These are phyloP conservation scores for Drosophila diplacantha DNA, from an alignment of 2,888 invertebrate genomes.

Conservation along the genomic window DNA sequence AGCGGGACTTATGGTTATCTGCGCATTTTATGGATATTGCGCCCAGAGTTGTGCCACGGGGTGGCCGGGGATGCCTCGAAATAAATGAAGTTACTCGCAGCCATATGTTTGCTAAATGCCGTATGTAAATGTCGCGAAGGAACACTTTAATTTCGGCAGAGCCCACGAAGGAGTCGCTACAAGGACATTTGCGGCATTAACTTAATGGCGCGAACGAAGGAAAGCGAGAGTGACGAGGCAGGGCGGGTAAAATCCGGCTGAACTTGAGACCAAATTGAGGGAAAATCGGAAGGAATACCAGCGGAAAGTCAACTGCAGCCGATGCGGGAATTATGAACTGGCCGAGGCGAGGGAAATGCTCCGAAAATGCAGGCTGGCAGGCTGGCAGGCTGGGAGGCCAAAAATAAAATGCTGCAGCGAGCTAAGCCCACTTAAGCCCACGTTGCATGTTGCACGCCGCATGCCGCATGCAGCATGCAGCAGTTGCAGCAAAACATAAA, in stretches of 20 bases:
- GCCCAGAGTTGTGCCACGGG: conserved; percentile 36
- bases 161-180: conserved; percentile 15
- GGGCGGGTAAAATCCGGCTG: conserved; percentile 10
- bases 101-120: conserved; percentile 67
- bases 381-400: conserved; percentile 25
- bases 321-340: conserved; percentile 19
- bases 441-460: conserved; percentile 51
- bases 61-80: conserved; percentile 32
- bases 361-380: neutral
- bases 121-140: conserved; percentile 67
- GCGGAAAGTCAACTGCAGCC: conserved; percentile 56
- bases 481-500: conserved; percentile 62
- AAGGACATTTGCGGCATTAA: conserved; percentile 53
- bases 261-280: conserved; percentile 61
- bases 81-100: conserved; percentile 69
- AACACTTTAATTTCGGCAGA: conserved; percentile 62
- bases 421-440: conserved; percentile 61
- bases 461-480: conserved; percentile 51
- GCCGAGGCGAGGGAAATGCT: conserved; percentile 12
- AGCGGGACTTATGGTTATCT: conserved; percentile 74
- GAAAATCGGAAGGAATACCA: conserved; percentile 43
- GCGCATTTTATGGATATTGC: conserved; percentile 73
- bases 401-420: conserved; percentile 58
- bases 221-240: conserved; percentile 50
- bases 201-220: conserved; percentile 59